Evolutionary conservation across 64 coral and sea anemone genomes (phyloP).

Genomic region (Montipora efflorescens): DNA sequence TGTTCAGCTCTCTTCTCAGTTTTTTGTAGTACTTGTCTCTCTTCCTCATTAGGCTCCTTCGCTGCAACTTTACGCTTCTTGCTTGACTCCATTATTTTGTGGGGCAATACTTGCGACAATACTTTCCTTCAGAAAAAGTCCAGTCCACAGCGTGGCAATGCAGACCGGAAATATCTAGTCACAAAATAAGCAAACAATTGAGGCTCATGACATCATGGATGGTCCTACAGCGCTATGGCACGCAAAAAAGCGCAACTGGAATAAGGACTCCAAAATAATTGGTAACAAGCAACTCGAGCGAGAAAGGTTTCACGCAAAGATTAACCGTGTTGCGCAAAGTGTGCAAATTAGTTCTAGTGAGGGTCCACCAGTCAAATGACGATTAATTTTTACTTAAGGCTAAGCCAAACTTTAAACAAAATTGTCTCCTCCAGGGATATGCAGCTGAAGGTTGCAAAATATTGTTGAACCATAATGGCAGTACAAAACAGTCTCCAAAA

Average conservation of each 20-base stretch:
- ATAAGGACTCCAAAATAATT: not conserved
- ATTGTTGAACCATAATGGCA: not conserved
- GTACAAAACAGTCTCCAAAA: not conserved
- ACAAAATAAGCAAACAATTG: not conserved
- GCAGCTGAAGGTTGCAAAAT: not conserved
- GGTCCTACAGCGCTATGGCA: not conserved
- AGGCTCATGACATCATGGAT: constrained; percentile 1
- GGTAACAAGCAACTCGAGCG: not conserved
- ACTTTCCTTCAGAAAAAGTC: not conserved
- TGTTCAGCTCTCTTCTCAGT: constrained; percentile 41
- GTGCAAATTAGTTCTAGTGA: not conserved
- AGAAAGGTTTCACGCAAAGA: not conserved
- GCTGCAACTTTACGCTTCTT: not conserved
- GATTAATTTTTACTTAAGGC: no score
- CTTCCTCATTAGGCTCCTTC: not conserved
- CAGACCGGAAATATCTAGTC: not conserved
- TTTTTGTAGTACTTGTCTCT: constrained; percentile 25
- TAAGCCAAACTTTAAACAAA: not conserved
- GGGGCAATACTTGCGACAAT: not conserved
- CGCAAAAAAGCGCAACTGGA: not conserved
- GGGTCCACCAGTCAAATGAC: not conserved
- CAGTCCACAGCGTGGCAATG: not conserved
- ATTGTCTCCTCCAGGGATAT: not conserved
- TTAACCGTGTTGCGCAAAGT: not conserved
- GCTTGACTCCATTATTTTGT: constrained; percentile 12